phyloP scores from a whole-genome alignment of 2,113 vertebrate genomes.

The Anthoscopus minutus region DNA sequence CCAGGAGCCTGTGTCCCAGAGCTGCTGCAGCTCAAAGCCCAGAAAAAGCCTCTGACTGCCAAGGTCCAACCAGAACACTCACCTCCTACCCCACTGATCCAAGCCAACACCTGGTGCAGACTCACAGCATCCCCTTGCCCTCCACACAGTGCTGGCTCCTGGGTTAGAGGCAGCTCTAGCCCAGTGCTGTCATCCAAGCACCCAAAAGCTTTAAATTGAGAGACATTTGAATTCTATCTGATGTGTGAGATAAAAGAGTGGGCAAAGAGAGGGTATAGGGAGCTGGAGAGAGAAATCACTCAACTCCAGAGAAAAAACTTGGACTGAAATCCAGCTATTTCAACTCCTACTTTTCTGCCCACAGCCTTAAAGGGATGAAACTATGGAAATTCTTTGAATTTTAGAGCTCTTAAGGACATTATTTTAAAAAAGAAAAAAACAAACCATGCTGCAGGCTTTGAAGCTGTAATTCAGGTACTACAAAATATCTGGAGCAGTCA shows the following conservation, averaged over 20 bases:
- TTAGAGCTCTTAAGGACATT: neutral
- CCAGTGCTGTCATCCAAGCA: neutral
- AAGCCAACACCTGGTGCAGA: fast-evolving
- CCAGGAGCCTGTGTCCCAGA: neutral
- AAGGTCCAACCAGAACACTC: neutral
- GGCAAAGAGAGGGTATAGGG: neutral
- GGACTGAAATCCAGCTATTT: neutral
- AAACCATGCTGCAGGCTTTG: neutral
- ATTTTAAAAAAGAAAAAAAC: neutral
- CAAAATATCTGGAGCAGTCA: neutral
- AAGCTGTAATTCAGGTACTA: neutral
- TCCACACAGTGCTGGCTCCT: neutral
- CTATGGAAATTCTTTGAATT: neutral
- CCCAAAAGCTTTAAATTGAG: neutral
- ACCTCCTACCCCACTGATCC: neutral
- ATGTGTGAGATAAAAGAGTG: neutral
- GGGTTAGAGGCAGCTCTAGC: neutral
- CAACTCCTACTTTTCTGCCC: constrained; percentile 23
- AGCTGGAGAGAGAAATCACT: neutral
- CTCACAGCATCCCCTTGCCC: neutral
- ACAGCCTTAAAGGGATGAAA: neutral
- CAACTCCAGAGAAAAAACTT: neutral
- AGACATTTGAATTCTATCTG: neutral
- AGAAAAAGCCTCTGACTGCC: neutral
- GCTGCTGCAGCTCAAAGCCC: neutral